Evolutionary conservation across 2,888 invertebrate genomes (phyloP), one percentile per base, ranked within the genome.

Genomic region (Caenorhabditis sp.): DNA sequence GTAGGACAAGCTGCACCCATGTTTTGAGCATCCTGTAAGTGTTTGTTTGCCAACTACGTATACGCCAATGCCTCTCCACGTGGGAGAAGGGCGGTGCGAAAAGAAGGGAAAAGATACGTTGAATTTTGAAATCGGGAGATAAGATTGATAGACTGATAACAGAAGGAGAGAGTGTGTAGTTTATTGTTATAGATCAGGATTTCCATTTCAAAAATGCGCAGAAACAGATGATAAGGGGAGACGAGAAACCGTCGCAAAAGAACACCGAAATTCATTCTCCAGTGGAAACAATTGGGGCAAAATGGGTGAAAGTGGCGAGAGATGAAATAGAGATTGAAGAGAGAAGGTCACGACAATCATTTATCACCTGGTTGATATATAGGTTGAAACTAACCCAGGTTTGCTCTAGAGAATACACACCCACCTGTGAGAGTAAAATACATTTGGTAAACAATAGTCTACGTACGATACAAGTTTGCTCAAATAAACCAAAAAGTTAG

Each of bases 11-110:
- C 0, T 44, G 13, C 1, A 47, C 74, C 58, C 50, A 26, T n/a
- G 53, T 35, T 26, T 50, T 44, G 56, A 65, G 64, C 67, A 67
- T 76, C 22, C 74, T 67, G 58, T 15, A 74, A 62, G n/a, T 56
- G 40, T 22, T 58, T 58, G 37, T 32, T 28, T 32, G 32, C 24
- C 32, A 58, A 60, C 9, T 13, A 40, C 11, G 2, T 13, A 32
- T 6, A 9, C 32, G 32, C 32, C 4, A 4, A 13, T 13, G 40
- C 13, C 40, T 40, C 40, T 13, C 40, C 40, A 40, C 40, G 40
- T 40, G 40, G 40, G 40, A 2, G 40, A 62, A 15, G 50, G 18
- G 35, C 26, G 9, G 58, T 9, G 9, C 28, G 61, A 8, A 11
- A 11, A 22, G 20, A 18, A 40, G 13, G 13, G 40, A 13, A 40